Conservation (phyloP, 2,888 invertebrate species). For the Schizotus pectinicornis region DNA sequence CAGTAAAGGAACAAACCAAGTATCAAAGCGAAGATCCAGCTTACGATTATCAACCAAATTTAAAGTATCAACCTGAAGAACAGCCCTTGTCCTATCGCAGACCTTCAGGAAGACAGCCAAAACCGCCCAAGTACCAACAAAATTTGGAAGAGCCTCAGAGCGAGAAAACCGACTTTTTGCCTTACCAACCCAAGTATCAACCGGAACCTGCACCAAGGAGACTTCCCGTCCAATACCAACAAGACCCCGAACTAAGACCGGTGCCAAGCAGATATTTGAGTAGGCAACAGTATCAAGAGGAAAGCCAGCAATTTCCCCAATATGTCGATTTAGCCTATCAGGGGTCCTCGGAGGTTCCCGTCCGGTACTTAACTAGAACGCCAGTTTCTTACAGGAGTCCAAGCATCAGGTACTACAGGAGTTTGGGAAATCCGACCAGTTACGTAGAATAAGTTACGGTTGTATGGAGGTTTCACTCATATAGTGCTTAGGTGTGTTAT, state of each 20-base stretch:
- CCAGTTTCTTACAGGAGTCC: constrained; percentile 24
- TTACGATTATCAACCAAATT: constrained; percentile 16
- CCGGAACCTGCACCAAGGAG: constrained; percentile 1
- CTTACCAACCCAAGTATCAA: constrained; percentile 23
- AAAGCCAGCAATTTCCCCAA: constrained; percentile 20
- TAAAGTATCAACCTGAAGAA: constrained; percentile 20
- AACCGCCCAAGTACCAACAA: constrained; percentile 7
- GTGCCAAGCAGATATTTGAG: constrained; percentile 10
- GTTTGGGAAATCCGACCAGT: constrained; percentile 16
- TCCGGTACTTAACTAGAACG: constrained; percentile 16
- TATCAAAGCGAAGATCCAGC: constrained; percentile 17
- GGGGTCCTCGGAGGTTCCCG: constrained; percentile 9
- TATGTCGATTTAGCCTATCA: constrained; percentile 22
- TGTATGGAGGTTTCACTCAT: constrained; percentile 10
- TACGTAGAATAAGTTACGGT: constrained; percentile 15
- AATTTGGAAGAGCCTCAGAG: constrained; percentile 9
- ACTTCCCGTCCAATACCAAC: constrained; percentile 4
- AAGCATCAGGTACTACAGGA: constrained; percentile 19
- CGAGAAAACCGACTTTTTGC: constrained; percentile 11
- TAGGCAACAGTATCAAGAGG: constrained; percentile 21
- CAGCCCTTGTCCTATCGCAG: constrained; percentile 11
- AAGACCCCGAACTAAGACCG: constrained; percentile 13
- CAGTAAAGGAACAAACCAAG: neutral
- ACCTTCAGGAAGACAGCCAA: constrained; percentile 5
- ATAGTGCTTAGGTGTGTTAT: constrained; percentile 18